phyloP scores from a whole-genome alignment of 2,797 vertebrate species.

The Acipenser ruthenus region DNA sequence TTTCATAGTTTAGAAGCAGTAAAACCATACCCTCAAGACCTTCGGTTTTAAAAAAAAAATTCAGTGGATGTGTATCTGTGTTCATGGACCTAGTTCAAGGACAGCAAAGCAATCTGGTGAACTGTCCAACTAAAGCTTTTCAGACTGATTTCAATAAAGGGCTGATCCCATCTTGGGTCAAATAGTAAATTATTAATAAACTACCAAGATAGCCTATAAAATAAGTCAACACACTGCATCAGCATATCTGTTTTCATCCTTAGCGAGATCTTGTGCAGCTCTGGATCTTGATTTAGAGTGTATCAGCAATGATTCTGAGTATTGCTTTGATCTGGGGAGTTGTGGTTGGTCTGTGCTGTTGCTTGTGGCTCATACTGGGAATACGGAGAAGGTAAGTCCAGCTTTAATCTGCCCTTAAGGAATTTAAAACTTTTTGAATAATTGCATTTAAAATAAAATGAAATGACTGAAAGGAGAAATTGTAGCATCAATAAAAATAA shows the following conservation, averaged over 20 bases:
- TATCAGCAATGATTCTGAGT: conserved; percentile 53
- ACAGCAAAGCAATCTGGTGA: conserved; percentile 24
- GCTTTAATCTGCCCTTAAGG: no score
- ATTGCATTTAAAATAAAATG: no score
- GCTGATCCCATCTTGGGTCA: neutral
- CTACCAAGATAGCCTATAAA: conserved; percentile 29
- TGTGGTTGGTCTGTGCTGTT: conserved; percentile 61
- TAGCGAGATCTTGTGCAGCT: conserved; percentile 2
- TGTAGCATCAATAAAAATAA: no score
- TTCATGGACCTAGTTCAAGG: conserved; percentile 67
- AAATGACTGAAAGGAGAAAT: no score
- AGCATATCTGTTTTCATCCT: conserved; percentile 1
- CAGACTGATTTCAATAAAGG: neutral
- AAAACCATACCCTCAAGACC: conserved; percentile 33
- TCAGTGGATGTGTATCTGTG: conserved; percentile 38
- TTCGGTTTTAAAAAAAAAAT: conserved; percentile 27
- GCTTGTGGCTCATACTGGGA: conserved; percentile 72
- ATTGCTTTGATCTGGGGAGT: conserved; percentile 69
- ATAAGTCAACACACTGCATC: conserved; percentile 7
- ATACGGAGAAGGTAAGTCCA: conserved; percentile 77
- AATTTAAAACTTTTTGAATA: no score
- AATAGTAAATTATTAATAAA: conserved; percentile 2
- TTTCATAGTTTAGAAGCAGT: neutral
- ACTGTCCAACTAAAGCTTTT: neutral
- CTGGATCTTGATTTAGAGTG: neutral